These are phyloP conservation scores for Hydropotes inermis DNA, from an alignment of 2,113 vertebrate genomes.

Conservation along the genomic window DNA sequence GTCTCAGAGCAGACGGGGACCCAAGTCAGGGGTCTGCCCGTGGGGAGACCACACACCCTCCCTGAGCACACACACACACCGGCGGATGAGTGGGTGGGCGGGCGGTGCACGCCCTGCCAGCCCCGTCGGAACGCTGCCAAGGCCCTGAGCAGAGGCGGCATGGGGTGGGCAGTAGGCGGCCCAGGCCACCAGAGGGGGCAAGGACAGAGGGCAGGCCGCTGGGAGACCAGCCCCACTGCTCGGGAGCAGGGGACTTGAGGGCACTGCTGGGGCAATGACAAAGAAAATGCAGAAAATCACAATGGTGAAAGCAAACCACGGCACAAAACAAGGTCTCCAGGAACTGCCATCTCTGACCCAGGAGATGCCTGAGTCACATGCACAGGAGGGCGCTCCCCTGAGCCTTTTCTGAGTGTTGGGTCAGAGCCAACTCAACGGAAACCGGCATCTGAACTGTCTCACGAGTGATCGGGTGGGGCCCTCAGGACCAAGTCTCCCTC, in stretches of 20 bases:
- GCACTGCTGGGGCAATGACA: not conserved
- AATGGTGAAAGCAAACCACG: not conserved
- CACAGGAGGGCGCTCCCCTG: not conserved
- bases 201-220: fast-evolving
- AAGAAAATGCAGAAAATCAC: not conserved
- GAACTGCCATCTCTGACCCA: not conserved
- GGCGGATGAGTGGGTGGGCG: not conserved
- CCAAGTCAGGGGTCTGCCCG: fast-evolving
- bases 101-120: not conserved
- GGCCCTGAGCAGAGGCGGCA: not conserved
- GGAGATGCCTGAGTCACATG: fast-evolving
- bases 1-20: not conserved
- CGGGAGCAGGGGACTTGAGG: too few relatives aligned
- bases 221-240: not conserved
- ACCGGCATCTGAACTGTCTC: fast-evolving
- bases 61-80: not conserved
- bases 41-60: not conserved
- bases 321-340: not conserved
- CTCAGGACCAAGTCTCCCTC: not conserved
- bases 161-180: not conserved
- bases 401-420: not conserved
- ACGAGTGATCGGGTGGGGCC: not conserved
- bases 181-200: not conserved
- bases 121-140: fast-evolving
- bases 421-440: not conserved